These are phyloP conservation scores for Cactoblastis cactorum DNA, from an alignment of 2,888 invertebrate genomes.

Conservation along the genomic window DNA sequence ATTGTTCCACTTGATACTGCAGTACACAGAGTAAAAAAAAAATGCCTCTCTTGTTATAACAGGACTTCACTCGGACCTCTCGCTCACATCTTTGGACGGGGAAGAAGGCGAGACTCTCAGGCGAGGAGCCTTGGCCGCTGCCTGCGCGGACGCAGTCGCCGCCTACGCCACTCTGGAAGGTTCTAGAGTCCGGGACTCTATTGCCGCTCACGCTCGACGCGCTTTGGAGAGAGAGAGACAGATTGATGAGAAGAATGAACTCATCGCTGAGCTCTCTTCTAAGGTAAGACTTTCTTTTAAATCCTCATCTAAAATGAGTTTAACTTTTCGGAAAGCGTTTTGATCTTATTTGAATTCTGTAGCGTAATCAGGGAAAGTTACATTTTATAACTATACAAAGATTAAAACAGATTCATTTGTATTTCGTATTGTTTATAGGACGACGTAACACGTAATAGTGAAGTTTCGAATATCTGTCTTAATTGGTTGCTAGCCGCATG, in stretches of 20 bases:
- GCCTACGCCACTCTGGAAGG: conserved; percentile 87
- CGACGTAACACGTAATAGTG: too few relatives aligned
- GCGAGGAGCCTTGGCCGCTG: conserved; percentile 82
- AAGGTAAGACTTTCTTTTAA: conserved; percentile 83
- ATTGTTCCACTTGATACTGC: too few relatives aligned
- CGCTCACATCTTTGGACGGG: conserved; percentile 80
- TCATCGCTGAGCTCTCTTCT: conserved; percentile 88
- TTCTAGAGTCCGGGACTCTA: conserved; percentile 85
- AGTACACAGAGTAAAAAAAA: too few relatives aligned
- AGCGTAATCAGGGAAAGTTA: too few relatives aligned
- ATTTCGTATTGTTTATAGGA: too few relatives aligned
- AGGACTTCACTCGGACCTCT: conserved; percentile 85
- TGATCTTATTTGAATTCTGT: too few relatives aligned
- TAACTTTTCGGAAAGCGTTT: too few relatives aligned
- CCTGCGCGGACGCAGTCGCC: conserved; percentile 87
- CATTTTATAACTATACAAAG: too few relatives aligned
- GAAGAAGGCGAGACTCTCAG: conserved; percentile 77
- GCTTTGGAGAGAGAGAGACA: conserved; percentile 89
- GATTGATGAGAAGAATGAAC: conserved; percentile 87
- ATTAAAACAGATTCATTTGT: too few relatives aligned
- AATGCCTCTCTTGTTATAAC: conserved; percentile 24
- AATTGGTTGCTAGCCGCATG: too few relatives aligned
- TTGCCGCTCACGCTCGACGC: conserved; percentile 87
- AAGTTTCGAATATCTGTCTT: too few relatives aligned
- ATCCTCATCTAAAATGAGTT: too few relatives aligned